Percentiles rank a stretch among this genome's conserved stretches.
Evolutionary conservation across 2,797 vertebrate species (phyloP).

Genomic region (Sebastes matsubarae): DNA sequence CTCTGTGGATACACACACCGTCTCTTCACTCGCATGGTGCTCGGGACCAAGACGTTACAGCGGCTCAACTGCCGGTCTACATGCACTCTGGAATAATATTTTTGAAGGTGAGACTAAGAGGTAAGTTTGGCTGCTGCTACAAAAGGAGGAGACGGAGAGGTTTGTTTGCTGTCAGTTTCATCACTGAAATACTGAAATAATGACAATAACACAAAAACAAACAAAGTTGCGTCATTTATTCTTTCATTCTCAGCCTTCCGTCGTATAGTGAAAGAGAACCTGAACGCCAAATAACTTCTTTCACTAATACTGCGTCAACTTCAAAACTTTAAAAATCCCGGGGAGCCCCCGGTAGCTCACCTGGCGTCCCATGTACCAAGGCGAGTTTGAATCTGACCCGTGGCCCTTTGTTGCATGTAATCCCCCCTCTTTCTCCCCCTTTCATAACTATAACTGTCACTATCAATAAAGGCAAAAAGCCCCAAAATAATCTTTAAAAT

Average conservation of each 20-base stretch:
- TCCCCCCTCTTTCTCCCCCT: no score
- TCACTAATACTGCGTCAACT: neutral
- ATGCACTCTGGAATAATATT: neutral
- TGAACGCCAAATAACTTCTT: neutral
- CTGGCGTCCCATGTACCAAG: no score
- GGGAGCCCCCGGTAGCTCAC: no score
- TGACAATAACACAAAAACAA: neutral
- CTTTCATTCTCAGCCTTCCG: neutral
- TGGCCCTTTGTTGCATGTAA: no score
- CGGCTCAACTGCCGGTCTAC: neutral
- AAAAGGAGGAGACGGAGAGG: neutral
- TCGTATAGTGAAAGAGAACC: neutral
- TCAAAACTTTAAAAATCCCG: neutral
- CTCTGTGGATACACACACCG: conserved; percentile 32
- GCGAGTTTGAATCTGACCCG: no score
- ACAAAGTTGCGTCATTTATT: neutral
- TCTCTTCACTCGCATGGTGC: neutral
- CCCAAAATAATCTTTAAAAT: no score
- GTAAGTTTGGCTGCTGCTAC: neutral
- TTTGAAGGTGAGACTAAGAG: neutral
- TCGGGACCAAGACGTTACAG: conserved; percentile 25
- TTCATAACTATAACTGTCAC: no score
- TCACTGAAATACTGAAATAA: neutral
- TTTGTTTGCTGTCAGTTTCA: neutral
- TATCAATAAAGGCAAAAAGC: no score